A percentile compares a stretch with the other conserved stretches of the same genome.
phyloP scores from a whole-genome alignment of 2,113 vertebrate genomes.

The Calidris pygmaea region DNA sequence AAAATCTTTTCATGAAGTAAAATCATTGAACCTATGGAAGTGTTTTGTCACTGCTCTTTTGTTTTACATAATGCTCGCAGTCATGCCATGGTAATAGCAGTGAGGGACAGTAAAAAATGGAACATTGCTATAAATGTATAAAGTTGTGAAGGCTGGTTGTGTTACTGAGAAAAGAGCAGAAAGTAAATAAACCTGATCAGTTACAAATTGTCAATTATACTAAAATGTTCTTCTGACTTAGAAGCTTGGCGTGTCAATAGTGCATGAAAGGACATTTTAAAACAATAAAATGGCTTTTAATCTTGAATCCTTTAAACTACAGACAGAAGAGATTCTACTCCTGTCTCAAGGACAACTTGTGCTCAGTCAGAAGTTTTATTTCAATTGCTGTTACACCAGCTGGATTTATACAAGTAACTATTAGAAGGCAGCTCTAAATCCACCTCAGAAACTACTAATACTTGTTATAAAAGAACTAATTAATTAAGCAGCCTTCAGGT shows the following conservation, averaged over 20 bases:
- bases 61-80: background rate
- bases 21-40: background rate
- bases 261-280: background rate
- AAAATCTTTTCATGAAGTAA: background rate
- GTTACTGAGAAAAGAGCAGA: background rate
- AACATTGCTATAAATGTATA: background rate
- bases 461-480: background rate
- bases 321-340: background rate
- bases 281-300: background rate
- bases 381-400: background rate
- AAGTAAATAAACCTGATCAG: slow-evolving; percentile 20
- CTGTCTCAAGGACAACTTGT: background rate
- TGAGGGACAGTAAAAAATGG: background rate
- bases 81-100: background rate
- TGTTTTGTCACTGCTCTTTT: background rate
- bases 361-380: background rate
- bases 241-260: background rate
- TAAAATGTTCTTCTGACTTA: background rate
- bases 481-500: background rate
- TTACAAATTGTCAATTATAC: slow-evolving; percentile 22
- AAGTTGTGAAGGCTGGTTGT: background rate
- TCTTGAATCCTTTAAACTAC: background rate
- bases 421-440: background rate
- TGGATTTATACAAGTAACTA: background rate
- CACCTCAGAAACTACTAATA: background rate